Evolutionary conservation across 2,888 invertebrate genomes (phyloP).

Genomic region (Diarsia dahlii): DNA sequence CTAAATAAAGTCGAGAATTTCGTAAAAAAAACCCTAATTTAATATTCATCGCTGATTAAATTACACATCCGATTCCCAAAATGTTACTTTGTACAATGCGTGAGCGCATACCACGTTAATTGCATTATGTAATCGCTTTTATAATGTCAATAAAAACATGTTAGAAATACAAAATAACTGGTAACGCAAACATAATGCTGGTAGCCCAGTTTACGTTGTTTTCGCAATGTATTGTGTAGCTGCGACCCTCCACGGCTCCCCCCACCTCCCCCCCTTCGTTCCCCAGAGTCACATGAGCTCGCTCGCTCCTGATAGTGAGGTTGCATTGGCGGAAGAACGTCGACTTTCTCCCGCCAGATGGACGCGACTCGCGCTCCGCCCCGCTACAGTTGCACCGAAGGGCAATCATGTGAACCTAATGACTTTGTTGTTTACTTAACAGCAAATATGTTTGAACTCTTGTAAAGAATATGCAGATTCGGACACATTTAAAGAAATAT

Average conservation of each 20-base stretch:
- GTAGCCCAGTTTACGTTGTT: slow-evolving; percentile 77
- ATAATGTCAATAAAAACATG: slow-evolving; percentile 78
- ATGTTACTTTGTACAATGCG: slow-evolving; percentile 41
- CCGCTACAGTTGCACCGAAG: slow-evolving; percentile 48
- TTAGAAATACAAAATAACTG: slow-evolving; percentile 75
- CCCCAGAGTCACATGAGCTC: slow-evolving; percentile 77
- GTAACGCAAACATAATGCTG: slow-evolving; percentile 74
- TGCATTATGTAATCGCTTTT: slow-evolving; percentile 75
- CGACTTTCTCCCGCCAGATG: slow-evolving; percentile 76
- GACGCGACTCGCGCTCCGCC: slow-evolving; percentile 36
- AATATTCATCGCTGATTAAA: slow-evolving; percentile 36
- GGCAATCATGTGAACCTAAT: slow-evolving; percentile 36
- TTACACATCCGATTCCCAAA: slow-evolving; percentile 46
- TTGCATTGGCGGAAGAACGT: slow-evolving; percentile 79
- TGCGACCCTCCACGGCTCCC: slow-evolving; percentile 49
- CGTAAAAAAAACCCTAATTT: slow-evolving; percentile 29
- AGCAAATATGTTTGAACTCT: slow-evolving; percentile 1
- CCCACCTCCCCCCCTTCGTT: slow-evolving; percentile 27
- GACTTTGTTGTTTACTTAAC: slow-evolving; percentile 16
- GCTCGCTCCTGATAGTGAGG: slow-evolving; percentile 72
- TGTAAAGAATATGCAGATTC: background rate
- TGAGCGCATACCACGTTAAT: slow-evolving; percentile 67
- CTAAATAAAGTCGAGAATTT: slow-evolving; percentile 29
- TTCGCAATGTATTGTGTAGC: slow-evolving; percentile 81
- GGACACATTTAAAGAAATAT: background rate